A percentile compares a stretch with the other conserved stretches of the same genome.
Evolutionary conservation across 2,888 invertebrate species (phyloP).

Genomic region (Cryptops parisi): DNA sequence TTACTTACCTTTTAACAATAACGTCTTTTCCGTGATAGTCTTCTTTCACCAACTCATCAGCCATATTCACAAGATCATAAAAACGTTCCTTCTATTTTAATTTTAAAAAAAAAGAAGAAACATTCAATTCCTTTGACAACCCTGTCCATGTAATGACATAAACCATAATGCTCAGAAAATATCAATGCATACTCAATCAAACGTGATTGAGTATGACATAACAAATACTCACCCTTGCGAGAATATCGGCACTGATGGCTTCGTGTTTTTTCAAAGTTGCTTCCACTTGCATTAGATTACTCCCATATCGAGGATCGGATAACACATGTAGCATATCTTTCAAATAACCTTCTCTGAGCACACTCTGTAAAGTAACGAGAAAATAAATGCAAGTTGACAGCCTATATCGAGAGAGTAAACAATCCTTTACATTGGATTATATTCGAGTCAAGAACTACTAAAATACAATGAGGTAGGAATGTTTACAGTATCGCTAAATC

Average conservation of each 20-base stretch:
- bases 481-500: no score
- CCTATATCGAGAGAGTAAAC: no score
- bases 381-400: background rate
- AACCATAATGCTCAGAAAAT: slow-evolving; percentile 29
- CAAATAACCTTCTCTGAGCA: slow-evolving; percentile 83
- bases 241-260: slow-evolving; percentile 91
- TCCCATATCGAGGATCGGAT: slow-evolving; percentile 79
- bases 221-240: slow-evolving; percentile 50
- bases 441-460: no score
- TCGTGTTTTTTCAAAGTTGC: slow-evolving; percentile 97
- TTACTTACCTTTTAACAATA: slow-evolving; percentile 39
- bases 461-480: no score
- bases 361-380: slow-evolving; percentile 42
- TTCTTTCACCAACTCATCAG: slow-evolving; percentile 76
- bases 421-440: no score
- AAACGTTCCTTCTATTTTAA: slow-evolving; percentile 90
- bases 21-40: slow-evolving; percentile 78
- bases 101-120: slow-evolving; percentile 21
- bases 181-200: background rate
- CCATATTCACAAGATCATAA: slow-evolving; percentile 84
- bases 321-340: slow-evolving; percentile 96
- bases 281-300: slow-evolving; percentile 82
- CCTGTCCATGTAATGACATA: slow-evolving; percentile 4
- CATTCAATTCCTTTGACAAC: no score
- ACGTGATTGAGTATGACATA: background rate